Percentiles rank a stretch among this genome's conserved stretches.
These are phyloP conservation scores for Micrastur ruficollis DNA, from an alignment of 2,797 vertebrate genomes.

Conservation along the genomic window DNA sequence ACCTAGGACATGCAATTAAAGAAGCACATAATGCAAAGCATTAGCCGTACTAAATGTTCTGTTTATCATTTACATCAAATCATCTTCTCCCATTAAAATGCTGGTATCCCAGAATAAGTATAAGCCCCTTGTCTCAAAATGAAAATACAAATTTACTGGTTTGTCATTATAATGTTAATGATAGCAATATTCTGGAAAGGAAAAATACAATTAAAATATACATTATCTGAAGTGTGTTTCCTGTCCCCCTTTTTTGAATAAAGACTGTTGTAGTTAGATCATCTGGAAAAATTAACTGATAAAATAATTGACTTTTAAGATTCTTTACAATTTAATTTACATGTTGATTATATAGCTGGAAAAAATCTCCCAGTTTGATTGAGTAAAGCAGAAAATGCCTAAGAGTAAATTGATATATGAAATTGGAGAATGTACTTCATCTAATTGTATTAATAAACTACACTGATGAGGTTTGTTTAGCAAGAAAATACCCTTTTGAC, in stretches of 20 bases:
- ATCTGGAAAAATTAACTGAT: background rate
- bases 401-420: constrained; percentile 48
- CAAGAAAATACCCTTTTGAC: constrained; percentile 41
- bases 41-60: constrained; percentile 24
- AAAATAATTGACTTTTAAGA: constrained; percentile 54
- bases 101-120: background rate
- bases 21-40: constrained; percentile 21
- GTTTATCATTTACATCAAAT: constrained; percentile 33
- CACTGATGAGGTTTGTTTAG: constrained; percentile 54
- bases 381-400: constrained; percentile 49
- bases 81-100: constrained; percentile 26
- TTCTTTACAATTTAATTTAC: constrained; percentile 63
- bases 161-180: constrained; percentile 45
- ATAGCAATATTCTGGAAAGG: background rate
- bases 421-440: constrained; percentile 34
- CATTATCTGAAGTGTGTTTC: background rate
- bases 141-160: background rate
- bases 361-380: constrained; percentile 53
- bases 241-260: constrained; percentile 3
- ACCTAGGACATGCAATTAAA: constrained; percentile 17
- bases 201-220: background rate
- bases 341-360: constrained; percentile 43
- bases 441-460: constrained; percentile 67
- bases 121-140: constrained; percentile 17
- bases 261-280: background rate